Evolutionary conservation across 2,888 invertebrate genomes (phyloP), one percentile per base, ranked within the genome.

Genomic region (Apotomis capreana): DNA sequence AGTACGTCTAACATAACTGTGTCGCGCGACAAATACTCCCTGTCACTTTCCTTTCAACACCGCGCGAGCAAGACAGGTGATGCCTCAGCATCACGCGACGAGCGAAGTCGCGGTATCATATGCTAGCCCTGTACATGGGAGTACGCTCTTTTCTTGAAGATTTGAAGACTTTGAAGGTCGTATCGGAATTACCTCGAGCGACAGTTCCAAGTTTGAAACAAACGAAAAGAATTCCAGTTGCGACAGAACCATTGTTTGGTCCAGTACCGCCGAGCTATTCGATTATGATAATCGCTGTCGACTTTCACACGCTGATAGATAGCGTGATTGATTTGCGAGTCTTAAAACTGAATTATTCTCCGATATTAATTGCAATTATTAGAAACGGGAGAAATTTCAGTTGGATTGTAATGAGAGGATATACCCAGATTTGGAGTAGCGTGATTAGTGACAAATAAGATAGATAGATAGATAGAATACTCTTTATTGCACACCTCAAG

Each of bases 261-360:
- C 71, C 51, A 72, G 58, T 63, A 63, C 58, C 51, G 68, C 26
- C 36, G 71, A 68, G 62, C 62, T 61, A 71, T 67, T 61, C 61
- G 61, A 71, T 57, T 68, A 72, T 68, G 71, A 58, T 71, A 69
- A 69, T 69, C 69, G 69, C 62, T 26, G 10, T 59, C 70, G 44
- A 63, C 71, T 72, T 72, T 72, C 71, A 72, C 71, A 71, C 67
- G 57, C 54, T 46, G 65, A 68, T 58, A 40, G 54, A 55, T 60
- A 59, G 70, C 70, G 65, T 61, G 61, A 51, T 70, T 55, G 49
- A 71, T 67, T 51, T 61, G 65, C 57, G 37, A 36, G 5, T 67
- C 49, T 37, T 64, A 36, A 26, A 55, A 36, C 36, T 36, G 10
- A 12, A 44, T 15, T 54, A 40, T 63, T 15, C 26, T 4, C 40